A percentile compares a stretch with the other conserved stretches of the same genome.
These are phyloP conservation scores for Crambe crambe DNA, from an alignment of 37 sponge, comb jelly and placozoan genomes.

Conservation along the genomic window DNA sequence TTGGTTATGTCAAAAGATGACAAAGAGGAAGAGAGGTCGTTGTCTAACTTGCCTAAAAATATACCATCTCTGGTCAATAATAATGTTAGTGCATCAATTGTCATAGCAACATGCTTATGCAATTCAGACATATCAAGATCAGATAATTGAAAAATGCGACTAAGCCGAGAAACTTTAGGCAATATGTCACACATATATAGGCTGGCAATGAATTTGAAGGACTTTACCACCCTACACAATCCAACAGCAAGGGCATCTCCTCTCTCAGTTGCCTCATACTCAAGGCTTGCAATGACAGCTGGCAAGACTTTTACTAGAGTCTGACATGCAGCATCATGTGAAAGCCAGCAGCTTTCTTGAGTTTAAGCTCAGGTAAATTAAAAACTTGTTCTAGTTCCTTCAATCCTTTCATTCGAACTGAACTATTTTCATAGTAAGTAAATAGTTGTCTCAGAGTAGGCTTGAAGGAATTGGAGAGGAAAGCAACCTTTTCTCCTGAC, in stretches of 20 bases:
- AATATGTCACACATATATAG: conserved; percentile 44
- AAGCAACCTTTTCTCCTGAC: conserved; percentile 34
- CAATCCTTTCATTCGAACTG: conserved; percentile 7
- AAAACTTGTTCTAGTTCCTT: conserved; percentile 27
- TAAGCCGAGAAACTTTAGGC: conserved; percentile 26
- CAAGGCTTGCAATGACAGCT: conserved; percentile 39
- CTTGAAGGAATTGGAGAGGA: conserved; percentile 20
- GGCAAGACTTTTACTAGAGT: conserved; percentile 26
- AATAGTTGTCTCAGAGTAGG: conserved; percentile 31
- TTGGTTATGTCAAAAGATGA: too few relatives aligned
- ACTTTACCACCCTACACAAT: conserved; percentile 19
- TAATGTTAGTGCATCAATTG: background rate
- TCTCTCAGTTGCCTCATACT: conserved; percentile 18
- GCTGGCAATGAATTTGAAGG: conserved; percentile 33
- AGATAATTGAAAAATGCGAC: conserved; percentile 19
- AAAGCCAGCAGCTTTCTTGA: conserved; percentile 41
- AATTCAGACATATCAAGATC: conserved; percentile 17
- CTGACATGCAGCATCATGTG: conserved; percentile 25
- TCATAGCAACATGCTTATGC: background rate
- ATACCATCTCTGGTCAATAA: background rate
- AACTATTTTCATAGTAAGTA: conserved; percentile 37
- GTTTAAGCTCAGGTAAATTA: conserved; percentile 15
- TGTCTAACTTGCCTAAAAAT: too few relatives aligned
- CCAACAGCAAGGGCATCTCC: conserved; percentile 46
- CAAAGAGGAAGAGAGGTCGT: too few relatives aligned